Evolutionary conservation across 2,888 invertebrate species (phyloP), one percentile per base, ranked within the genome.

Genomic region (Leucoptera coffeella): DNA sequence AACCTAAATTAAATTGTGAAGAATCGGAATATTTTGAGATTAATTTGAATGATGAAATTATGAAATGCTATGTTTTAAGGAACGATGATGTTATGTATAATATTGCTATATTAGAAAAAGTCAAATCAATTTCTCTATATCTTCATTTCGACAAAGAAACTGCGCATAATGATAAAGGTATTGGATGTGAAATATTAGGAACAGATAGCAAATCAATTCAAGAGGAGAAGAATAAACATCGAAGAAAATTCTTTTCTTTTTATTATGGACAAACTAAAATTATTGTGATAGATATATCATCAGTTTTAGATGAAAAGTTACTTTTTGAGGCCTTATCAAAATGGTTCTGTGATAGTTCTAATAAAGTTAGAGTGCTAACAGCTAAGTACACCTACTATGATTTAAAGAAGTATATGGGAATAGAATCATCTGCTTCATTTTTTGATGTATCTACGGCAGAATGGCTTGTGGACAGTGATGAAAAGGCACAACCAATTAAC

Each of bases 121-220:
- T 38, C 8, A 29, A 40, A 30, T 35, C 34, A 12, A 41, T 42
- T 10, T 46, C 61, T 15, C 33, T 67, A 24, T 48, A 45, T 34
- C 35, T 67, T 9, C 42, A 53, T 38, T 31, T 44, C 13, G 47
- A 43, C 27, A 36, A 36, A 22, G 29, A 10, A 9, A 33, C 29
- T 8, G 13, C 32, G 10, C 22, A 29, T 10, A 21, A 26, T 14
- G 50, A 38, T 32, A 42, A 47, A 38, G 30, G 47, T 25, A 58
- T 58, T 62, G 39, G 80, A 64, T 40, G 56, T 59, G 41, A 51
- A 47, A 34, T 80, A 73, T 35, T 61, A 53, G 26, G 52, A 50
- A 27, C 30, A 29, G 30, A 26, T 22, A 27, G 28, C n/a, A n/a
- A n/a, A n/a, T n/a, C n/a, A n/a, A n/a, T n/a, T n/a, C n/a, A n/a